Evolutionary conservation across 2,797 vertebrate species (phyloP), one percentile per base, ranked within the genome.

Genomic region (Eupleurogrammus muticus): DNA sequence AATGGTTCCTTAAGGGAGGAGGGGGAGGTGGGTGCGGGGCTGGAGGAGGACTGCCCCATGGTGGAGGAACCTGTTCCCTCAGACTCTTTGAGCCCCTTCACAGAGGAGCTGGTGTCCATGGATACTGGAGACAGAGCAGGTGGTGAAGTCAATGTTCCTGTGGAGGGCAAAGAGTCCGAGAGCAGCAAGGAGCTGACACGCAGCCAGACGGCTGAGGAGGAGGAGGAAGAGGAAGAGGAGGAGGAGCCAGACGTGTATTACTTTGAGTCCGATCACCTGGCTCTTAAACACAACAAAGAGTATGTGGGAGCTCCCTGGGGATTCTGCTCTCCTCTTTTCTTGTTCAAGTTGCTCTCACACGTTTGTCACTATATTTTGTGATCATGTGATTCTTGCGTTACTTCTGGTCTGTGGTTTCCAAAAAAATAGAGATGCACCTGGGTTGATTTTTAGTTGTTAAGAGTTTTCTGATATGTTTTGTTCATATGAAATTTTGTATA

Each of bases 281-380:
- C 98, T 92, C 94, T 99, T 87, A 99, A 99, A 98, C 98, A 99
- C 95, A 99, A 99, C 96, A 99, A 99, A 99, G 98, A 99, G 98
- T 99, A 99, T 93, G 98, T 98, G 94, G 91, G 90, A 85, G 50
- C 75, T 73, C 82, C 59, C 49, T 0, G 0, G 68, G 50, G 75
- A 66, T 58, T 63, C 54, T 53, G 32, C 24, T 64, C 47, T 57
- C 49, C 40, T 53, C 53, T 12, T 51, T 60, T 73, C 71, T 70
- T 85, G 58, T 76, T 70, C 35, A 64, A 53, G 42, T 51, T 14
- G 48, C 42, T 66, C 28, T 71, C 44, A 60, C 70, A 75, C 61
- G 69, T 69, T 70, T 44, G 66, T 87, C 28, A 11, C 20, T 77
- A 5, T 57, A 14, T 73, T 73, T 60, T 82, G 58, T 80, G 62